Evolutionary conservation across 2,888 invertebrate species (phyloP).

Genomic region (Hemaris fuciformis): DNA sequence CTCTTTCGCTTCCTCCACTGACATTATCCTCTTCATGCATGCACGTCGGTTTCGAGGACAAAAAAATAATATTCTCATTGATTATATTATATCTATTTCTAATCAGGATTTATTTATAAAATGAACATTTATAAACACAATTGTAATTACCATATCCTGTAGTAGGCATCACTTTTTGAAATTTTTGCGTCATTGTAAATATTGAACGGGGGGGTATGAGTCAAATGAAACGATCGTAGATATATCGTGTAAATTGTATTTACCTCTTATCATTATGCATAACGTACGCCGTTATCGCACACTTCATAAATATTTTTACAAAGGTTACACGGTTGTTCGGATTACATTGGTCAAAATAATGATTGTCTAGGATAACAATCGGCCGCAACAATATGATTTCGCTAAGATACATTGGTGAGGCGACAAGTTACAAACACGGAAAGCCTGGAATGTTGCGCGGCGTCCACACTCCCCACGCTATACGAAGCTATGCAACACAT

Average conservation of each 20-base stretch:
- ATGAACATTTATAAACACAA: no score
- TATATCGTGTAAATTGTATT: slow-evolving; percentile 80
- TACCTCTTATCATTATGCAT: slow-evolving; percentile 77
- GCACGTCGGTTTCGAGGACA: no score
- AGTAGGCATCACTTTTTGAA: no score
- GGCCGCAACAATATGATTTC: slow-evolving; percentile 17
- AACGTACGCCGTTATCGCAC: slow-evolving; percentile 70
- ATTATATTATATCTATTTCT: no score
- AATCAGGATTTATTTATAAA: no score
- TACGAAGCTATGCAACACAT: slow-evolving; percentile 69
- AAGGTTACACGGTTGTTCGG: slow-evolving; percentile 75
- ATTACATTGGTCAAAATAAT: slow-evolving; percentile 80
- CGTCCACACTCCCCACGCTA: slow-evolving; percentile 34
- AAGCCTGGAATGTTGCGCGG: slow-evolving; percentile 70
- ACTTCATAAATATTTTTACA: slow-evolving; percentile 75
- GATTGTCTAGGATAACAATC: slow-evolving; percentile 63
- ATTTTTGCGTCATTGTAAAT: no score
- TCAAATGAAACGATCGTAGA: slow-evolving; percentile 55
- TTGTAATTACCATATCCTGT: no score
- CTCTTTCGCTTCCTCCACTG: no score
- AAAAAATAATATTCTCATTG: no score
- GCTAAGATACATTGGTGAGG: slow-evolving; percentile 37
- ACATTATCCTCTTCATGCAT: no score
- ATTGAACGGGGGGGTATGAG: neutral
- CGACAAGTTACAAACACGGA: slow-evolving; percentile 48